Conservation (phyloP, 2,888 invertebrate genomes). For the Hyppa rectilinea region DNA sequence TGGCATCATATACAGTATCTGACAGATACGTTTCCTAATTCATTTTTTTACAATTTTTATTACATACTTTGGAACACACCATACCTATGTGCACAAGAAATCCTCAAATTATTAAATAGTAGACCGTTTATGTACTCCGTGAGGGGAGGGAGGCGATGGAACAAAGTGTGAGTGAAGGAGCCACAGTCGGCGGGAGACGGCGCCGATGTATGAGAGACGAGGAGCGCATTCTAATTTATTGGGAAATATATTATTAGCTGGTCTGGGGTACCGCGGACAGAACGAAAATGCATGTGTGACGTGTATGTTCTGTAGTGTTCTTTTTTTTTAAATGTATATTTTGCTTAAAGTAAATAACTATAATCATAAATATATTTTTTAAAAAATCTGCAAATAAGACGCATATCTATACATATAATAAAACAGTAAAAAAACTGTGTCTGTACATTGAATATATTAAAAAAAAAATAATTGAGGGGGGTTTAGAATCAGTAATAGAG, state of each 20-base stretch:
- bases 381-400: neutral
- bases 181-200: constrained; percentile 1
- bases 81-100: neutral
- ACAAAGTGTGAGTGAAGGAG: neutral
- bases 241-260: constrained; percentile 1
- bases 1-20: too few species aligned
- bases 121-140: neutral
- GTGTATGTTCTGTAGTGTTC: too few species aligned
- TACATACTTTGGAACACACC: neutral
- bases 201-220: constrained; percentile 6
- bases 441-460: too few species aligned
- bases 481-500: too few species aligned
- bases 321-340: too few species aligned
- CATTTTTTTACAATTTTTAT: neutral
- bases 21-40: too few species aligned
- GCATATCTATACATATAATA: neutral
- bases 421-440: too few species aligned
- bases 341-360: neutral
- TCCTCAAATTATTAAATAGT: neutral
- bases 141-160: neutral
- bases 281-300: too few species aligned
- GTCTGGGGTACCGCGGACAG: neutral
- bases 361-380: neutral
- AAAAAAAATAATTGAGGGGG: too few species aligned
- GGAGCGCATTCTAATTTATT: constrained; percentile 27